Base-by-base conservation (phyloP, 2,797 vertebrate species). In the Xiphophorus birchmanni region DNA sequence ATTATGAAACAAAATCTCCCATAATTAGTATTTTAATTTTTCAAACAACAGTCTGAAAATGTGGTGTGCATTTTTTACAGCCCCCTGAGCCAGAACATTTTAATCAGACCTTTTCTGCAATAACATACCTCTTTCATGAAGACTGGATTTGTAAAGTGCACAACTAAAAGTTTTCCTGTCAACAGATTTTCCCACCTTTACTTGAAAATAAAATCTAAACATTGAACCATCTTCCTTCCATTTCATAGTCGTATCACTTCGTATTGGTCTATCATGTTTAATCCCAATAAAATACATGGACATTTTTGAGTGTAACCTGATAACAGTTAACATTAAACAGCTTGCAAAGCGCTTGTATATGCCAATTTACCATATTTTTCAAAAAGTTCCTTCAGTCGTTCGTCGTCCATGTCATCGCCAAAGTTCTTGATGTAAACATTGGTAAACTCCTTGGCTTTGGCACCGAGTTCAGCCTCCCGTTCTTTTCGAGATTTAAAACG, bases 351-450 rank as follows among this genome's bases (percentile, higher is more conserved):
- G 1, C 67, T 52, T 47, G 69, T 47, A 47, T 17, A 15, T 47
- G 26, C 69, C 23, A 23, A 35, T 81, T 96, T 95, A 99, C 98
- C 98, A 0, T 99, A 98, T 97, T 98, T 98, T 89, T 98, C 97
- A 80, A 99, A 99, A 56, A 98, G 91, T 76, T 98, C 98, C 89
- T 98, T 99, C 76, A 99, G 94, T 48, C 93, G 95, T 29, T 97
- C 97, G 37, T 99, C 98, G 71, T 98, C 95, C 96, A 99, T 97
- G 79, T 99, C 99, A 45, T 99, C 98, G 12, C 98, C 98, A 13
- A 99, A 99, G 93, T 99, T 99, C 94, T 99, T 99, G 88, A 99
- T 99, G 91, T 99, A 99, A 82, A 99, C 98, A 11, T 99, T 99
- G 90, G 99, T 99, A 88, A 99, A 99, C 79, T 99, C 99, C 90